Evolutionary conservation across 2,113 vertebrate genomes (phyloP).

Genomic region (Sitta europaea): DNA sequence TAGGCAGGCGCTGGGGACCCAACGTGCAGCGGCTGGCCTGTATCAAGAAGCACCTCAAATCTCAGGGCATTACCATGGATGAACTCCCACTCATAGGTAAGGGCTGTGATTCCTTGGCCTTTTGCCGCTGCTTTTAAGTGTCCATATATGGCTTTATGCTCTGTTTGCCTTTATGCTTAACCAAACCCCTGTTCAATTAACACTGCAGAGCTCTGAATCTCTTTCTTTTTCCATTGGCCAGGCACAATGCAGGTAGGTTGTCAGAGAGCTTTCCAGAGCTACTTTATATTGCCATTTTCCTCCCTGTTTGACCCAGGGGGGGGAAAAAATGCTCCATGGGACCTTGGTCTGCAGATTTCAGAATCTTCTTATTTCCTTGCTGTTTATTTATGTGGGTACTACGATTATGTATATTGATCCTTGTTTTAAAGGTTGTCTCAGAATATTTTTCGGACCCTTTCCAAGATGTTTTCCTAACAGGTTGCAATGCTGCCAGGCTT

Average conservation of each 20-base stretch:
- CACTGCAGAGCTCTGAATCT: not conserved
- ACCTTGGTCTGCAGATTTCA: not conserved
- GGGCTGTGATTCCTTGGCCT: constrained; percentile 36
- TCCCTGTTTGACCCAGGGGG: not conserved
- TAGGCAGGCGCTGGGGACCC: constrained; percentile 97
- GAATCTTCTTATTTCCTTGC: not conserved
- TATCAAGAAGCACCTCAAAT: constrained; percentile 99
- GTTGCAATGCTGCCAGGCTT: not conserved
- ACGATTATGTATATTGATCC: not conserved
- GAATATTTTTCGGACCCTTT: not conserved
- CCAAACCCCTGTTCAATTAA: not conserved
- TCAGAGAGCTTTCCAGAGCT: not conserved
- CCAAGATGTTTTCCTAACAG: not conserved
- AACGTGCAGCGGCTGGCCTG: constrained; percentile 97
- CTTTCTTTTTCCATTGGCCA: not conserved
- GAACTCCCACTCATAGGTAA: constrained; percentile 98
- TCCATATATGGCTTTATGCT: not conserved
- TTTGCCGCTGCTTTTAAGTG: not conserved
- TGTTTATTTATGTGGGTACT: not conserved
- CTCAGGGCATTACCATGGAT: constrained; percentile 99
- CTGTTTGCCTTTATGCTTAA: not conserved
- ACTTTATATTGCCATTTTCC: not conserved
- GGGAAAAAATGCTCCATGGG: fast-evolving
- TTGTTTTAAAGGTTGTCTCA: not conserved
- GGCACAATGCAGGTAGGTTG: not conserved